Evolutionary conservation across 1,140 invertebrate genomes (phyloP).

Genomic region (Bombus breviceps): DNA sequence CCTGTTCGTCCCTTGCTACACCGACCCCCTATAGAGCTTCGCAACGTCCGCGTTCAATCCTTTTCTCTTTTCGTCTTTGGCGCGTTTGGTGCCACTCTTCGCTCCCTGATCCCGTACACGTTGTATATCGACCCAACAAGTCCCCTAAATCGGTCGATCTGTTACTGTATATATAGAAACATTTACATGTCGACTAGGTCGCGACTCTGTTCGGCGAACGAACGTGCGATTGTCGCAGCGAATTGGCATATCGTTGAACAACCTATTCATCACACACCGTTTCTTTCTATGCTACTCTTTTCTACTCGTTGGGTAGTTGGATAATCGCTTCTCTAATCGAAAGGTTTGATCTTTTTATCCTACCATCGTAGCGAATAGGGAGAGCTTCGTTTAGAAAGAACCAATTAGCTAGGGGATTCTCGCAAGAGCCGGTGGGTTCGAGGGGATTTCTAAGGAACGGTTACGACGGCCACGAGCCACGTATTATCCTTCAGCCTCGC

Average conservation of each 20-base stretch:
- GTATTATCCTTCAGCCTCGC: no score
- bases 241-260: no score
- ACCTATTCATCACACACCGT: no score
- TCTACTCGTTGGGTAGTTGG: no score
- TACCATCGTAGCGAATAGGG: no score
- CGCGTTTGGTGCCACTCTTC: neutral
- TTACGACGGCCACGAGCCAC: no score
- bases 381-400: no score
- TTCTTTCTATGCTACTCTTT: no score
- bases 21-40: slow-evolving; percentile 42
- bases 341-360: no score
- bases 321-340: neutral
- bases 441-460: neutral
- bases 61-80: neutral
- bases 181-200: neutral
- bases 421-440: neutral
- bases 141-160: neutral
- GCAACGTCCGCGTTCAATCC: neutral
- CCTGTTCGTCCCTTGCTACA: neutral
- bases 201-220: neutral
- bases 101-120: neutral
- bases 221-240: no score
- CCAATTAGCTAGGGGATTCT: neutral
- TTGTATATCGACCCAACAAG: neutral
- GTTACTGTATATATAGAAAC: neutral